Evolutionary conservation across 2,888 invertebrate species (phyloP), one percentile per base, ranked within the genome.

Genomic region (Liodrosophila aerea): DNA sequence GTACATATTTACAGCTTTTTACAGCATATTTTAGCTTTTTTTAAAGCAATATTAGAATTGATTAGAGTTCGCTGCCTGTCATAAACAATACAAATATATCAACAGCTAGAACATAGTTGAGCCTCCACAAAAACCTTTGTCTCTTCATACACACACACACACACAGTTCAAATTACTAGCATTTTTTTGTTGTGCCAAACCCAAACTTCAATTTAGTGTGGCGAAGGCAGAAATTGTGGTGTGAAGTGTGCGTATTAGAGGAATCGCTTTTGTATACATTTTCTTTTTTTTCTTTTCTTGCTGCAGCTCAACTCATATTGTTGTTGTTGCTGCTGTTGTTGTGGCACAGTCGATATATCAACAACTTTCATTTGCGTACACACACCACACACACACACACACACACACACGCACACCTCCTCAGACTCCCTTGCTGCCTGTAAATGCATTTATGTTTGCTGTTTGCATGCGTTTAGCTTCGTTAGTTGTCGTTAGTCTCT

Each of bases 381-480:
- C 39, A 36, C n/a, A 22, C 18, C 22, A 27, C 12, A 0, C 7
- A 4, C 0, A 4, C 3, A 11, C 1, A 3, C 12, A 4, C 8
- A 1, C 31, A 1, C n/a, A 15, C 3, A 13, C 11, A 9, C 12
- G 12, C 7, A 7, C 39, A 0, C 11, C 11, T 18, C n/a, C n/a
- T 18, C 5, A 9, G 9, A 8, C 9, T 36, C 36, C 34, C 11
- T 9, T n/a, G 5, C n/a, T 5, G 52, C 47, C 33, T 52, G 57
- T 57, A 58, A 44, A 60, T 47, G 64, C 76, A 84, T 84, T 84
- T 76, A 63, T 76, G 68, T 59, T 64, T 62, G 60, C 73, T 63
- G 72, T 83, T 76, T 73, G 76, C 77, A 68, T 68, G 73, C 73
- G 74, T 84, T 84, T 76, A 65, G 85, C 77, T 81, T 81, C 77